These are phyloP conservation scores for Xanthia icteritia DNA, from an alignment of 2,888 invertebrate genomes.

Conservation along the genomic window DNA sequence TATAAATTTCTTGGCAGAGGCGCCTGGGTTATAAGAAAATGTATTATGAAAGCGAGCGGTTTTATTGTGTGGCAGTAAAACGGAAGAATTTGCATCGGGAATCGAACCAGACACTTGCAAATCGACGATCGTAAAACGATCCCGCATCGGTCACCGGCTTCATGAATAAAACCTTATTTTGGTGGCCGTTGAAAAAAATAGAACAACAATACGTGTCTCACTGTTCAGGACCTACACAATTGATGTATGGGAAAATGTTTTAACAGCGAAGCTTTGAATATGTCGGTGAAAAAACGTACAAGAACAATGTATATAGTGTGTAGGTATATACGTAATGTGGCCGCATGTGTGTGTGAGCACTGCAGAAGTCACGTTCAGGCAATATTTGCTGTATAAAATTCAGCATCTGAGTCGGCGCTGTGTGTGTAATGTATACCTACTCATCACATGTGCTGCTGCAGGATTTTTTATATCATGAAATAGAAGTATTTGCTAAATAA, in stretches of 20 bases:
- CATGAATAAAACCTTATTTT: slow-evolving; percentile 82
- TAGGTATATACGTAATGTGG: slow-evolving; percentile 44
- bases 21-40: slow-evolving; percentile 76
- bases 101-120: slow-evolving; percentile 85
- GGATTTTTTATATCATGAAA: slow-evolving; percentile 62
- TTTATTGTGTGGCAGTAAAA: slow-evolving; percentile 84
- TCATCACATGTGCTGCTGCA: slow-evolving; percentile 67
- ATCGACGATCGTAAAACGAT: slow-evolving; percentile 86
- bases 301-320: slow-evolving; percentile 38
- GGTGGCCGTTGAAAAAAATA: slow-evolving; percentile 51
- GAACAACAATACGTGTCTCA: slow-evolving; percentile 42
- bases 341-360: slow-evolving; percentile 66
- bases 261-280: slow-evolving; percentile 30
- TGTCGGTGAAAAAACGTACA: slow-evolving; percentile 48
- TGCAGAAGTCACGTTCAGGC: slow-evolving; percentile 85
- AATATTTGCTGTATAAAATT: slow-evolving; percentile 87
- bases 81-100: slow-evolving; percentile 83
- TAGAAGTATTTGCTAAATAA: slow-evolving; percentile 52
- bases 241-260: slow-evolving; percentile 41
- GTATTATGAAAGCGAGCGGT: slow-evolving; percentile 82
- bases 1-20: slow-evolving; percentile 76
- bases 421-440: slow-evolving; percentile 71
- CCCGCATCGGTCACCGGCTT: slow-evolving; percentile 79
- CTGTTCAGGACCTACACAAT: slow-evolving; percentile 34
- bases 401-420: slow-evolving; percentile 79